Base-by-base conservation (phyloP, 2,113 vertebrate genomes). In the Patagioenas fasciata region DNA sequence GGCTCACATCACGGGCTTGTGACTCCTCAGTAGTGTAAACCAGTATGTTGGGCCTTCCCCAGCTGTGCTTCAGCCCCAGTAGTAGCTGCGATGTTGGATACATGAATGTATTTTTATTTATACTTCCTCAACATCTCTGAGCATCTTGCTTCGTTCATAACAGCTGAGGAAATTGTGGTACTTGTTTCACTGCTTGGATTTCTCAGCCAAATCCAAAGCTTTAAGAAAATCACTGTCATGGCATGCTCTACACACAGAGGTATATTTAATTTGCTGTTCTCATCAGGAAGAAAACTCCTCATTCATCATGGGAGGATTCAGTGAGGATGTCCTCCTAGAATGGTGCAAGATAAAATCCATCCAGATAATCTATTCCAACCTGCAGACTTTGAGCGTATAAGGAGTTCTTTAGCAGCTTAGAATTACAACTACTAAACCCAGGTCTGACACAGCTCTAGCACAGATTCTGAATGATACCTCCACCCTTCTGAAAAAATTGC, bases 91-190 rank as follows among this genome's bases (percentile, higher is more conserved):
- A 54, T 77, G 40, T 29, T 86, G 92, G 60, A 53, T 85, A 85
- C 88, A 80, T 81, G 6, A 69, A 47, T 69, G n/a, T 89, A 70
- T 54, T 88, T 96, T 96, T 95, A 72, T 97, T 96, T 93, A 23
- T 79, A 29, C 32, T 62, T 95, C 74, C 80, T 89, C 91, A 95
- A 50, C 87, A 91, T 40, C 79, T 95, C 85, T 89, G 91, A 94
- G 31, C 54, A 70, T 88, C 94, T 87, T 86, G 72, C 80, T 89
- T 54, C 21, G 42, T 88, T 96, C 87, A 67, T 84, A 91, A 42
- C 13, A 89, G 80, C 19, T 69, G 75, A 42, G 90, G 66, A 62
- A 78, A 92, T 47, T 73, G 82, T 70, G 58, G 42, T 56, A 69
- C 44, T 47, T 95, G 70, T 90, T 94, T 94, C 67, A 62, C 40